Evolutionary conservation across 1,140 invertebrate species (phyloP), one percentile per base, ranked within the genome.

Genomic region (Teleopsis dalmanni): DNA sequence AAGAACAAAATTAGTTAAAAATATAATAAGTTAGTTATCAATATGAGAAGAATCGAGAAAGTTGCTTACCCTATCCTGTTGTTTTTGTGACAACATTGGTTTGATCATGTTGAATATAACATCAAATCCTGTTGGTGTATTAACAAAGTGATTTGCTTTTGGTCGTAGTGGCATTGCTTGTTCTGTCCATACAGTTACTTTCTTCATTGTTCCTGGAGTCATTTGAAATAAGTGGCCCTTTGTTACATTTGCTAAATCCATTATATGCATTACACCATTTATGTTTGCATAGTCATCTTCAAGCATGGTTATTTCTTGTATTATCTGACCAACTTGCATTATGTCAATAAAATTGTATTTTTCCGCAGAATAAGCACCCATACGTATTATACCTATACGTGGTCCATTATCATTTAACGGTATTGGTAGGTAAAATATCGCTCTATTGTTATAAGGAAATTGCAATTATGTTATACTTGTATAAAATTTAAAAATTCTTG

Each of bases 141-240:
- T 74, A n/a, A 79, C 57, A 40, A 77, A 73, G 48, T 79, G 74
- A 27, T 71, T 71, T 7, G 60, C 62, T 44, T 74, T 75, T 0
- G 75, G 53, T 9, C 77, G 60, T 34, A 79, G 51, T 0, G 78
- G 77, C 3, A 76, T 65, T 9, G 73, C 75, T 47, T 78, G 76
- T 58, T 80, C 72, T 1, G 68, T 62, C 33, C 58, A 72, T 0
- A 69, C 62, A 0, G 76, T 67, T 14, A 70, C 57, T 56, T 76
- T 77, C 53, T 75, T 77, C 13, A 78, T 57, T 27, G 72, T 26
- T 0, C 59, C 59, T 0, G 75, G 75, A 13, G 63, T 77, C 35
- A 71, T 72, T 49, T 78, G 75, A 3, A 72, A 59, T 16, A 78
- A 36, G 54, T 79, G 75, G 0, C 47, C 65, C 18, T 73, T 56